phyloP scores from a whole-genome alignment of 2,797 vertebrate genomes.

The Artibeus lituratus region DNA sequence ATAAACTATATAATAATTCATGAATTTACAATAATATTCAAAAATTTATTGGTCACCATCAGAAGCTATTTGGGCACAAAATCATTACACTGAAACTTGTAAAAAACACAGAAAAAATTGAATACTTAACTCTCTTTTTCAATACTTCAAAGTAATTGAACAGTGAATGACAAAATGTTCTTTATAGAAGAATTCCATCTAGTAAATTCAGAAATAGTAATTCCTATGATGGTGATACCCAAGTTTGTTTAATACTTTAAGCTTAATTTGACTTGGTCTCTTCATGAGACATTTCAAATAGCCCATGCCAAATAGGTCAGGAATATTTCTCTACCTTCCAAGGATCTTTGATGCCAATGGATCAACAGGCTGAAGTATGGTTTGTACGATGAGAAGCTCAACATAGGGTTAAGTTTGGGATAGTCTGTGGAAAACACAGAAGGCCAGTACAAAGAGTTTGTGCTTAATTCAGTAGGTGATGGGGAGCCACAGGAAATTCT shows the following conservation, averaged over 20 bases:
- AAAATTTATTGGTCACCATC: background rate
- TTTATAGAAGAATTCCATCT: background rate
- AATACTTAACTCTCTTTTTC: slow-evolving; percentile 7
- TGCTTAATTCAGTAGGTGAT: background rate
- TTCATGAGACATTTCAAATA: background rate
- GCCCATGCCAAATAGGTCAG: background rate
- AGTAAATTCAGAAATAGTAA: background rate
- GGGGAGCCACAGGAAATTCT: slow-evolving; percentile 8
- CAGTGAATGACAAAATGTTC: background rate
- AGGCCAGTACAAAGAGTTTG: background rate
- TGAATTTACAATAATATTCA: background rate
- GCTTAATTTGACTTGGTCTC: background rate
- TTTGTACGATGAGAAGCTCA: background rate
- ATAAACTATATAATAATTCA: background rate
- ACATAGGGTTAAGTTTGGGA: background rate
- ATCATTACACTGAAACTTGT: background rate
- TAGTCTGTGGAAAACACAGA: background rate
- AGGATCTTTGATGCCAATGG: background rate
- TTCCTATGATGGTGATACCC: background rate
- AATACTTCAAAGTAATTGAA: background rate
- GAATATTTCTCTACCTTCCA: background rate
- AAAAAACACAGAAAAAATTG: background rate
- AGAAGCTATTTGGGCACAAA: background rate
- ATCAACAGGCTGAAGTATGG: background rate
- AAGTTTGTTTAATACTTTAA: background rate